Conservation (phyloP, 2,797 vertebrate genomes). For the Sternarchorhynchus goeldii region DNA sequence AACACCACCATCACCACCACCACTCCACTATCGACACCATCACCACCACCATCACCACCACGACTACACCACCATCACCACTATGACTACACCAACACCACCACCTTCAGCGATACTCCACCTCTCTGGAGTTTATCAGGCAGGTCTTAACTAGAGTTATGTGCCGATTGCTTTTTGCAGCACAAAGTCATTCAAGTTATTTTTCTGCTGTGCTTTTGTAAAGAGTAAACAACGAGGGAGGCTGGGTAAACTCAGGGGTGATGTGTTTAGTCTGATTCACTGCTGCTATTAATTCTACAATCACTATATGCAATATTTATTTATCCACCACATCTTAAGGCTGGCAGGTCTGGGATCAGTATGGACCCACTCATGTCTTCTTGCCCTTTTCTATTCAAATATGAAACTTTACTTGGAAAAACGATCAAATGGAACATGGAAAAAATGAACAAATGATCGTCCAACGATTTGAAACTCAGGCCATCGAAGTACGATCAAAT, state of each 20-base stretch:
- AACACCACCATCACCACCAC: no score
- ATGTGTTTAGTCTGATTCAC: slow-evolving; percentile 11
- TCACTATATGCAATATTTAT: slow-evolving; percentile 13
- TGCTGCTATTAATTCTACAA: slow-evolving; percentile 5
- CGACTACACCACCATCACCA: slow-evolving; percentile 62
- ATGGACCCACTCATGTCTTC: background rate
- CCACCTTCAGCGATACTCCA: slow-evolving; percentile 55
- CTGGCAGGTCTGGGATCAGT: background rate
- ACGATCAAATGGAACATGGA: no score
- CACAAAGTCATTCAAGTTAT: background rate
- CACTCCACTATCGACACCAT: no score
- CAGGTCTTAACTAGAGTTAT: slow-evolving; percentile 37
- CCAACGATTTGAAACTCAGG: no score
- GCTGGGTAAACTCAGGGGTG: background rate
- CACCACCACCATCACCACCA: background rate
- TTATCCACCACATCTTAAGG: background rate
- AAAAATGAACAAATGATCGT: no score
- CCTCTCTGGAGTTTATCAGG: slow-evolving; percentile 37
- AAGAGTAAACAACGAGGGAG: background rate
- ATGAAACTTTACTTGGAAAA: no score
- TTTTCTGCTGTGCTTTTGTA: slow-evolving; percentile 6
- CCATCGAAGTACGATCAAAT: no score
- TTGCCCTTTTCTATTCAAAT: no score
- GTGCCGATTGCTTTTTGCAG: slow-evolving; percentile 19
- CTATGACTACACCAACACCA: slow-evolving; percentile 65